phyloP scores from a whole-genome alignment of 2,797 vertebrate species.

The Clarias laeviceps region DNA sequence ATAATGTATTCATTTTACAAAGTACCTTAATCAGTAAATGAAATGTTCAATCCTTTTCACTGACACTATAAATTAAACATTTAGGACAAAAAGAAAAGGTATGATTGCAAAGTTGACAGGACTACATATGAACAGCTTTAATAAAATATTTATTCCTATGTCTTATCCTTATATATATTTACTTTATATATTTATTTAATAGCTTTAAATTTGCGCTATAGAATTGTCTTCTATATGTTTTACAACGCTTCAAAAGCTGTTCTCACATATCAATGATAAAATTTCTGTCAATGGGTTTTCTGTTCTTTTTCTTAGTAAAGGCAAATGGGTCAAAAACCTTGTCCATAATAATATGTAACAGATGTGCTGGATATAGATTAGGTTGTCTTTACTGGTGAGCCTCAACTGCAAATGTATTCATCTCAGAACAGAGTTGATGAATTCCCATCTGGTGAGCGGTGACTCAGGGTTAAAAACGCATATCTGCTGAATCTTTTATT shows the following conservation, averaged over 20 bases:
- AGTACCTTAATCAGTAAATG: background rate
- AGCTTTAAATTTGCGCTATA: background rate
- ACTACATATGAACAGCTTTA: background rate
- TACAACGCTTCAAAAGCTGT: background rate
- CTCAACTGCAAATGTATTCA: background rate
- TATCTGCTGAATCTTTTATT: background rate
- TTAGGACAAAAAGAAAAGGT: background rate
- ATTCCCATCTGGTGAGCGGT: background rate
- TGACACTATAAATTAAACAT: background rate
- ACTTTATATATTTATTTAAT: background rate
- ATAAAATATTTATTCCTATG: background rate
- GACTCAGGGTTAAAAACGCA: background rate
- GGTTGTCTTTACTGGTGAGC: background rate
- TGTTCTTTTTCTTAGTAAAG: background rate
- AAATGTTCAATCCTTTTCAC: background rate
- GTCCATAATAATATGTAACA: background rate
- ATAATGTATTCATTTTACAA: too few species aligned
- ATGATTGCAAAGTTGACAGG: background rate
- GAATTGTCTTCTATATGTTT: background rate
- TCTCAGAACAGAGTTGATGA: background rate
- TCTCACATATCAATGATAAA: background rate
- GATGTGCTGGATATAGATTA: background rate
- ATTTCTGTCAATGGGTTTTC: background rate
- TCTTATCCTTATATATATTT: background rate
- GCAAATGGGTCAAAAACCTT: background rate